Evolutionary conservation across 64 coral and sea anemone species (phyloP), one percentile per base, ranked within the genome.

Genomic region (Catalaphyllia jardinei): DNA sequence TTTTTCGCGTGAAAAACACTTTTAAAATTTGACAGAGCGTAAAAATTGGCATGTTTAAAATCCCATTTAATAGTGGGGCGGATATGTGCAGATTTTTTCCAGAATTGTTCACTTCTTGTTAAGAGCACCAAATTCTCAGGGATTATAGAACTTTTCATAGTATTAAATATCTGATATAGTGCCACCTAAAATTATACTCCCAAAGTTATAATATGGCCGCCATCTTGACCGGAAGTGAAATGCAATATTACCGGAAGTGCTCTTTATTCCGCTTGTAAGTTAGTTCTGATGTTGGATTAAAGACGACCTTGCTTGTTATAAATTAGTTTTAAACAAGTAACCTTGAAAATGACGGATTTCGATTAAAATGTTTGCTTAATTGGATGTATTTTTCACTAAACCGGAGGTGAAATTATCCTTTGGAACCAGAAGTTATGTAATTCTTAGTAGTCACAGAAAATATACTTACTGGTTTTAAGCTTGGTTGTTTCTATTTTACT

Each of bases 71-170:
- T n/a, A n/a, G n/a, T n/a, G n/a, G n/a, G n/a, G n/a, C n/a, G n/a
- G n/a, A n/a, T n/a, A n/a, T n/a, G n/a, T n/a, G n/a, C n/a, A n/a
- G n/a, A n/a, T n/a, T n/a, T n/a, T n/a, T n/a, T n/a, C n/a, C n/a
- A n/a, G n/a, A n/a, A n/a, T n/a, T n/a, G n/a, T n/a, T n/a, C n/a
- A n/a, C n/a, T n/a, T n/a, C 35, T 18, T 77, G 74, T 87, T 87
- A 87, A 73, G 73, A 73, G 84, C 84, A 50, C 84, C 67, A 73
- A 73, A 87, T 87, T 87, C 51, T 69, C 67, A 87, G 67, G 65
- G 20, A 87, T 87, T 17, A 71, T 71, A 87, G 65, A 87, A 87
- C 38, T 87, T 72, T 86, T 87, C 55, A 87, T 52, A 87, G 71
- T 3, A 54, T 51, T 87, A 87, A 59, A 31, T 87, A 75, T 87